Percentiles rank a stretch among this genome's conserved stretches.
These are phyloP conservation scores for Masnerella sp. DNA, from an alignment of 2,888 invertebrate genomes.

Conservation along the genomic window DNA sequence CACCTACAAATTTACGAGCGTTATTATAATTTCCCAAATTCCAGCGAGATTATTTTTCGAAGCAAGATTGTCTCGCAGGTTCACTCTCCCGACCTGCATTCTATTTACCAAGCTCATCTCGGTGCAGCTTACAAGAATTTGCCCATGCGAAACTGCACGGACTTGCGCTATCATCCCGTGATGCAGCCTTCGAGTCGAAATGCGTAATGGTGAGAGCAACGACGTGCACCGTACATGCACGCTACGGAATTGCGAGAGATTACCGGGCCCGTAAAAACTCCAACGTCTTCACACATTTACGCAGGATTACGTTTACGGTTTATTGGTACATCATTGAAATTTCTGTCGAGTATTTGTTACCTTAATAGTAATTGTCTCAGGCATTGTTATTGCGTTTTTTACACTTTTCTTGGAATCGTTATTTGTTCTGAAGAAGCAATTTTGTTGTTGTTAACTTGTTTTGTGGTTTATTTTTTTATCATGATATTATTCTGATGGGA, in stretches of 20 bases:
- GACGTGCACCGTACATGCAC: constrained; percentile 22
- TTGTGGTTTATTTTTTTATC: not conserved
- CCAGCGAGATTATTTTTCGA: no score
- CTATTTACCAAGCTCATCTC: no score
- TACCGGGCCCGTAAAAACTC: constrained; percentile 31
- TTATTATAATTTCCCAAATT: no score
- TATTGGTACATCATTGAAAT: constrained; percentile 57
- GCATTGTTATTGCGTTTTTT: constrained; percentile 44
- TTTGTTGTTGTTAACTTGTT: not conserved
- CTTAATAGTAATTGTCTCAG: constrained; percentile 49
- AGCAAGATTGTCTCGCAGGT: no score
- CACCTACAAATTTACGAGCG: no score
- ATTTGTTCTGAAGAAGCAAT: constrained; percentile 15
- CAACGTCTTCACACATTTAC: constrained; percentile 48
- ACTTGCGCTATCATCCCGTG: not conserved
- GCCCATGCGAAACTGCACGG: not conserved
- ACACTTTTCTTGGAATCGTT: constrained; percentile 26
- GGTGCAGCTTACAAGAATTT: constrained; percentile 2
- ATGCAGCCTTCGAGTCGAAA: no score
- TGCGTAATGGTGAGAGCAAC: constrained; percentile 17
- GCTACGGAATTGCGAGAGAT: constrained; percentile 39
- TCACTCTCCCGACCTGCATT: no score
- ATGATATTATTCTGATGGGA: no score
- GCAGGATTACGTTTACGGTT: constrained; percentile 44
- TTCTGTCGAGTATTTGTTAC: constrained; percentile 41